Conservation (phyloP, 2,888 invertebrate species). For the Spicauda simplicius region DNA sequence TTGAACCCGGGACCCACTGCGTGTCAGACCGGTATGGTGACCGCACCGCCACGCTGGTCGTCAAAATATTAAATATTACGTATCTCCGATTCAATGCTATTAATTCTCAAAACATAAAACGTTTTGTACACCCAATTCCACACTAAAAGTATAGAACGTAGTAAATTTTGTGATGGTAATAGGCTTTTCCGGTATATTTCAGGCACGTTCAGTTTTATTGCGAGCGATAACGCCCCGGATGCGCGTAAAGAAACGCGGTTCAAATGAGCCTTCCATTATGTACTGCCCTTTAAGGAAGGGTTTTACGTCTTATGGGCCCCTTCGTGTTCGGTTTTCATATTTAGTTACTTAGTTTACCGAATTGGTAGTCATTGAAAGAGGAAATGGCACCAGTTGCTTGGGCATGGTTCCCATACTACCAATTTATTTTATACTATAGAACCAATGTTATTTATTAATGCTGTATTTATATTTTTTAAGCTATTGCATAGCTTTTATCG, state of each 20-base stretch:
- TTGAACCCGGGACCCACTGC: too few species aligned
- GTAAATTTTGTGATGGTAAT: neutral
- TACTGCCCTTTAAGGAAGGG: conserved; percentile 8
- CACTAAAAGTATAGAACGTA: neutral
- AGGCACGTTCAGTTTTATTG: conserved; percentile 10
- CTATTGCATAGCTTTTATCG: too few species aligned
- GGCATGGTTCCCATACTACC: too few species aligned
- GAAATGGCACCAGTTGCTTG: too few species aligned
- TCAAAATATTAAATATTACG: too few species aligned
- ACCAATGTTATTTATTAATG: too few species aligned
- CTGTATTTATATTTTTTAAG: too few species aligned
- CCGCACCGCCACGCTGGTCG: too few species aligned
- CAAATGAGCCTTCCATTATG: conserved; percentile 14
- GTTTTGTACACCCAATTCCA: neutral
- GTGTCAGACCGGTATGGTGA: too few species aligned
- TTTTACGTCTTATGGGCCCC: conserved; percentile 1
- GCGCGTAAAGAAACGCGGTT: conserved; percentile 17
- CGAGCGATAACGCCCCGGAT: conserved; percentile 5
- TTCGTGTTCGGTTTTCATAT: neutral
- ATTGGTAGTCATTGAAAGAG: too few species aligned
- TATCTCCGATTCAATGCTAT: neutral
- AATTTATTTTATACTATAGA: too few species aligned
- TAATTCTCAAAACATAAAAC: neutral
- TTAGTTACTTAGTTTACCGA: neutral
- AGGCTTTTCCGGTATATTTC: conserved; percentile 4